Conservation (phyloP, 2,888 invertebrate genomes). For the Mechanitis messenoides region DNA sequence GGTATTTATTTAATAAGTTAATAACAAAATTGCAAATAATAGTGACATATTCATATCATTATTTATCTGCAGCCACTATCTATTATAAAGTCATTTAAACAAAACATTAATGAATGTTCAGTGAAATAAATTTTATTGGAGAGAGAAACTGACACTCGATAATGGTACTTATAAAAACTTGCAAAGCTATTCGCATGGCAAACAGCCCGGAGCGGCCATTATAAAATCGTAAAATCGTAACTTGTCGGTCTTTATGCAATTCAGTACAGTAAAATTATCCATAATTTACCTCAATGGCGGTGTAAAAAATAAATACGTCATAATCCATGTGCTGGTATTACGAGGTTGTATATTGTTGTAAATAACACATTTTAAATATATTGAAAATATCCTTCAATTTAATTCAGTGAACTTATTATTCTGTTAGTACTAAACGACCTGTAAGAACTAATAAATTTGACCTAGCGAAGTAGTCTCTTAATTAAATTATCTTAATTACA, state of each 20-base stretch:
- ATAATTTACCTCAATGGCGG: conserved; percentile 44
- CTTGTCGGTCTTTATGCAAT: conserved; percentile 33
- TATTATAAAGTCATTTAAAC: conserved; percentile 11
- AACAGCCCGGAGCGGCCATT: conserved; percentile 32
- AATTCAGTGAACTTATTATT: not conserved
- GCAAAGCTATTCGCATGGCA: conserved; percentile 27
- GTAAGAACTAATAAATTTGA: too few relatives aligned
- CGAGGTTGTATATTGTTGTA: conserved; percentile 13
- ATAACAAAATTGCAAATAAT: not conserved
- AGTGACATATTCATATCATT: not conserved
- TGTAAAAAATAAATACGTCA: conserved; percentile 50
- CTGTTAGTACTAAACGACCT: too few relatives aligned
- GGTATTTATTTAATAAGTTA: too few relatives aligned
- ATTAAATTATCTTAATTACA: too few relatives aligned
- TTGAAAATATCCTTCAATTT: not conserved
- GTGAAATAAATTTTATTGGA: conserved; percentile 21
- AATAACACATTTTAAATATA: not conserved
- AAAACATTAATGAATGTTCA: conserved; percentile 21
- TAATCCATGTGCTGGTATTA: conserved; percentile 35
- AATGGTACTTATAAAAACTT: conserved; percentile 27
- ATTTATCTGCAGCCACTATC: not conserved
- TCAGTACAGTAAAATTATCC: conserved; percentile 42
- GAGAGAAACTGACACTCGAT: conserved; percentile 25
- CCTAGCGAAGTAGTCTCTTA: too few relatives aligned
- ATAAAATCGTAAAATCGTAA: conserved; percentile 35